Evolutionary conservation across 2,797 vertebrate genomes (phyloP), one percentile per base, ranked within the genome.

Genomic region (Lepilemur septentrionalis): DNA sequence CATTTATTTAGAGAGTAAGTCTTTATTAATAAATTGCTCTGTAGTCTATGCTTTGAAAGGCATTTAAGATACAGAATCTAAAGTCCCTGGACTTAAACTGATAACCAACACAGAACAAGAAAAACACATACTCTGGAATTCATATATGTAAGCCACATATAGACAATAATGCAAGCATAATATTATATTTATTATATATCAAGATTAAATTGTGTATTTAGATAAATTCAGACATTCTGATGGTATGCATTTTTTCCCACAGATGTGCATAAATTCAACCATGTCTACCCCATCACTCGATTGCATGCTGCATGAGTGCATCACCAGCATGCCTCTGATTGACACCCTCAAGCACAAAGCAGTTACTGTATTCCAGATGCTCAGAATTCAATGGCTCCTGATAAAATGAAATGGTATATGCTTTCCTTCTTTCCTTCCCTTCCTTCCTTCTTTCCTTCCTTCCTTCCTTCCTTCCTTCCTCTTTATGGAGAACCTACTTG

Each of bases 1-100:
- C n/a, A 73, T 57, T 57, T 50, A 59, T 57, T 79, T 52, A 84
- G 89, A 85, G n/a, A 87, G 9, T 22, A 91, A 41, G 32, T 43
- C 6, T 61, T 61, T 69, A 43, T 41, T 89, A 93, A 73, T 73
- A 75, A 79, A 46, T 48, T 55, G 18, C 38, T 90, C 23, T 48
- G 6, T 20, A 63, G 28, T 25, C 15, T 75, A 23, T 55, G 13
- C 52, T 89, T 81, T 61, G 83, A 67, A 61, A 83, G 38, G 20
- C 18, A 38, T 1, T 1, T 7, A 72, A 67, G 15, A 84, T 10
- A 0, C 35, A 25, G 1, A 67, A 57, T 92, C 30, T 63, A 48
- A 81, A 20, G 15, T 82, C 17, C 20, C 12, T 35, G 30, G 30
- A 92, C 70, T 92, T 23, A 41, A 76, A 41, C 75, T 93, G 59